Evolutionary conservation across 1,140 invertebrate species (phyloP), one percentile per base, ranked within the genome.

Genomic region (Philaenus spumarius): DNA sequence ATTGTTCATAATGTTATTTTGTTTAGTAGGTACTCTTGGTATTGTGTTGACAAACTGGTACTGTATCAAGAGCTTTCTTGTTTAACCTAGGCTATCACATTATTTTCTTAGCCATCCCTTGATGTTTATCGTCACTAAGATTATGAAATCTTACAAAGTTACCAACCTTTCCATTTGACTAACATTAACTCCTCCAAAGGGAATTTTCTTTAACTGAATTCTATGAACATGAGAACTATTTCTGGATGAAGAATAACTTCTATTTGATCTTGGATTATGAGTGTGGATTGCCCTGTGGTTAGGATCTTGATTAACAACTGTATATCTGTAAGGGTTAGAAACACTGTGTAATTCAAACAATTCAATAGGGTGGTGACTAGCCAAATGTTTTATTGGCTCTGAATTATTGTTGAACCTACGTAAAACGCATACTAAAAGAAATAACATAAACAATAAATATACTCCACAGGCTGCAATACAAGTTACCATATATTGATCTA

Each of bases 121-220:
- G n/a, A n/a, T n/a, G n/a, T n/a, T n/a, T n/a, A n/a, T n/a, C n/a
- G n/a, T n/a, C n/a, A n/a, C n/a, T n/a, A n/a, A n/a, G n/a, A n/a
- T n/a, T n/a, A n/a, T n/a, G n/a, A n/a, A n/a, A n/a, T n/a, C 19
- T 34, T 48, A 58, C 30, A 58, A 26, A n/a, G 56, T 58, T 15
- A 46, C 56, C 24, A 58, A 42, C 24, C 56, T 50, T 42, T 58
- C 56, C 56, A 58, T 58, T 35, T 58, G 56, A 40, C 56, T 58
- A 23, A 58, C 35, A 35, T 58, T 46, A 40, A 58, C 48, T 22
- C 56, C 45, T 40, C 56, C 56, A 51, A 47, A 58, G 26, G 56
- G 43, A n/a, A 58, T 24, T 40, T 58, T 58, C 20, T 58, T 58
- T 6, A 35, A 22, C 22, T 48, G 56, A 26, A 58, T 22, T 48